These are phyloP conservation scores for Delia radicum DNA, from an alignment of 1,140 invertebrate species.

Conservation along the genomic window DNA sequence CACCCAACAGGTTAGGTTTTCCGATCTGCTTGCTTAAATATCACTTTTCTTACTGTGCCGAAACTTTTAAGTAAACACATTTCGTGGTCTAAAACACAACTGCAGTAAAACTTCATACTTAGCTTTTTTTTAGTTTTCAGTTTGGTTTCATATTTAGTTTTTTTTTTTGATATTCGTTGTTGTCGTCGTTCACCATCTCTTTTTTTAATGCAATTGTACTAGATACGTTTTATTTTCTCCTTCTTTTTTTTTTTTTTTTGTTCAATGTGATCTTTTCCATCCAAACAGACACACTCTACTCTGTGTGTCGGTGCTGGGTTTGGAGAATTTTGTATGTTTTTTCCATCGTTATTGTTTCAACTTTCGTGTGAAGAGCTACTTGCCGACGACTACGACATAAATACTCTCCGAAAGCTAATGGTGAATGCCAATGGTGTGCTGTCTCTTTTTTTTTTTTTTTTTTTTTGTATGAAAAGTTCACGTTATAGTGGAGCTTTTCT, in stretches of 20 bases:
- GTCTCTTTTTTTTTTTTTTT: not conserved
- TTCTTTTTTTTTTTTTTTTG: too few relatives aligned
- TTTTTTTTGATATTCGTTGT: not conserved
- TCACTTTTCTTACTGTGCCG: constrained; percentile 23
- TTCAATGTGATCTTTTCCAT: not conserved
- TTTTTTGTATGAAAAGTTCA: not conserved
- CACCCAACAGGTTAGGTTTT: constrained; percentile 23
- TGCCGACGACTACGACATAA: not conserved
- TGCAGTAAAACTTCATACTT: constrained; percentile 22
- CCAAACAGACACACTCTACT: not conserved
- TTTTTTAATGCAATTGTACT: constrained; percentile 19
- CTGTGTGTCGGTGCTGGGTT: not conserved
- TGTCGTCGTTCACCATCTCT: not conserved
- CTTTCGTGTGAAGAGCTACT: constrained; percentile 8
- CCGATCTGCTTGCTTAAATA: constrained; percentile 19
- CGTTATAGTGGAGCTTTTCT: not conserved
- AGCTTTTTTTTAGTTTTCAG: constrained; percentile 9
- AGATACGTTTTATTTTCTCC: constrained; percentile 21
- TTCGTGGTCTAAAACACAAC: constrained; percentile 22
- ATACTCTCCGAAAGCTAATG: not conserved
- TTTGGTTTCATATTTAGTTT: not conserved
- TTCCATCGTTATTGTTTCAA: constrained; percentile 1
- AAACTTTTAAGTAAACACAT: constrained; percentile 23
- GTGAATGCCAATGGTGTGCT: not conserved
- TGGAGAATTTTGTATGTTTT: not conserved